phyloP scores from a whole-genome alignment of 2,888 invertebrate species.

The Luperina testacea region DNA sequence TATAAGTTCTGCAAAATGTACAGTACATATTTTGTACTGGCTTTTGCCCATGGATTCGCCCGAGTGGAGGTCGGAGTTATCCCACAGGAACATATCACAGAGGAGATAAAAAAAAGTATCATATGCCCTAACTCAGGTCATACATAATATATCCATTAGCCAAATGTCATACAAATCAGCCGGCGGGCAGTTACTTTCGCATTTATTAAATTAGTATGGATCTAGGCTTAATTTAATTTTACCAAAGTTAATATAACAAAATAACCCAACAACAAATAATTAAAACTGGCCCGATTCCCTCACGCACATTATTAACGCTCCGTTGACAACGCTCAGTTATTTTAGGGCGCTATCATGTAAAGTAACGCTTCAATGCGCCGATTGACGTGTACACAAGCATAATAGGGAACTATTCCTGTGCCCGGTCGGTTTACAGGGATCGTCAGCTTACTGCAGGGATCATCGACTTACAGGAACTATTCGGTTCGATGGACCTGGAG shows the following conservation, averaged over 20 bases:
- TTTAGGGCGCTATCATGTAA: constrained; percentile 62
- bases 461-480: constrained; percentile 59
- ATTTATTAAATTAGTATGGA: neutral
- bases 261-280: constrained; percentile 46
- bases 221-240: neutral
- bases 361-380: constrained; percentile 58
- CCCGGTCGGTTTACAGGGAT: constrained; percentile 69
- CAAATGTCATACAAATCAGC: neutral
- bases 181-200: neutral
- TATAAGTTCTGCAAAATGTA: neutral
- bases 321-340: constrained; percentile 63
- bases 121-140: neutral
- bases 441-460: constrained; percentile 62
- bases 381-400: constrained; percentile 68
- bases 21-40: neutral
- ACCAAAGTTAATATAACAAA: constrained; percentile 1
- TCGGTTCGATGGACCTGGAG: constrained; percentile 69
- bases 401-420: constrained; percentile 69
- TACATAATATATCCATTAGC: neutral
- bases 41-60: neutral
- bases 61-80: neutral
- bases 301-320: constrained; percentile 64
- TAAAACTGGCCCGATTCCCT: constrained; percentile 27
- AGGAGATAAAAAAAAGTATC: neutral
- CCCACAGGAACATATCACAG: neutral